phyloP scores from a whole-genome alignment of 2,113 vertebrate species.

The Melanostigma gelatinosum region DNA sequence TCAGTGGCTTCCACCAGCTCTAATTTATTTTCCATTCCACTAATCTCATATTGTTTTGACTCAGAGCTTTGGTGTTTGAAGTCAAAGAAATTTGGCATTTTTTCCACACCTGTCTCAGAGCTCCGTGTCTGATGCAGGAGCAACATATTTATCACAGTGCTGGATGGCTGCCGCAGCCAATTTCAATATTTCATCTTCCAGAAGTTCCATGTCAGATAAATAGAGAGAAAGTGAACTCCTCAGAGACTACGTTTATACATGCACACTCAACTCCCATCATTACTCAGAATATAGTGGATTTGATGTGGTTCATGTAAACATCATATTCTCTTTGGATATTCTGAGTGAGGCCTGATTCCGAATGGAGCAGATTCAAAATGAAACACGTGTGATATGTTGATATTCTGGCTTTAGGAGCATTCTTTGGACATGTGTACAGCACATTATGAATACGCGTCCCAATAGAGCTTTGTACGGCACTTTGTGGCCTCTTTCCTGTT shows the following conservation, averaged over 20 bases:
- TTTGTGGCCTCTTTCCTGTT: too few species aligned
- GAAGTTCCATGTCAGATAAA: neutral
- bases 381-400: too few species aligned
- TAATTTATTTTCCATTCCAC: neutral
- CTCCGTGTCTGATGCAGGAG: neutral
- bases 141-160: neutral
- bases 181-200: neutral
- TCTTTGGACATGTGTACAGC: too few species aligned
- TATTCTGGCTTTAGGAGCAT: too few species aligned
- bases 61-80: slow-evolving; percentile 5
- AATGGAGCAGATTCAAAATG: too few species aligned
- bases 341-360: too few species aligned
- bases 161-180: neutral
- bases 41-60: neutral
- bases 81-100: neutral
- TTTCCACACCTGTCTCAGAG: slow-evolving; percentile 9
- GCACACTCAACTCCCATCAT: too few species aligned
- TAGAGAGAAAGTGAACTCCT: neutral
- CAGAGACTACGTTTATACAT: neutral
- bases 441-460: too few species aligned
- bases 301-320: too few species aligned
- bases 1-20: neutral
- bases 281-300: too few species aligned
- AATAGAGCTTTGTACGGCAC: too few species aligned
- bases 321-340: too few species aligned